Evolutionary conservation across 2,888 invertebrate species (phyloP).

Genomic region (Amphipyra berbera): DNA sequence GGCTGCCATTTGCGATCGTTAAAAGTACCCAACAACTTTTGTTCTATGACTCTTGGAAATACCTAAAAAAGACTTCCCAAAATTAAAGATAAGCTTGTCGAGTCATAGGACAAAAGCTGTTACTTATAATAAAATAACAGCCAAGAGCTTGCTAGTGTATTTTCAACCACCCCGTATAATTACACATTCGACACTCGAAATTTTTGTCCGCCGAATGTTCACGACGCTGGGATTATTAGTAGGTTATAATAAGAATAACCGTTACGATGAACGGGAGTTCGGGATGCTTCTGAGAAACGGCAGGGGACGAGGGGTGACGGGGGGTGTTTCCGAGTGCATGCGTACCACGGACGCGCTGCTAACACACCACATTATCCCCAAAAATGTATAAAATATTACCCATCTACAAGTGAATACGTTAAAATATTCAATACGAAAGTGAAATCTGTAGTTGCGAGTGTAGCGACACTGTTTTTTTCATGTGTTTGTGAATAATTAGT

Average conservation of each 20-base stretch:
- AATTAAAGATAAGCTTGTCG: no score
- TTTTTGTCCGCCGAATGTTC: conserved; percentile 6
- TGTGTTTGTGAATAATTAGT: conserved; percentile 33
- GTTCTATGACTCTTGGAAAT: no score
- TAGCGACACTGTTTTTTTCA: conserved; percentile 26
- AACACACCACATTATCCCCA: conserved; percentile 28
- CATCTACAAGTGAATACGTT: conserved; percentile 32
- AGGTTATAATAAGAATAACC: conserved; percentile 81
- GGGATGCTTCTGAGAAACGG: conserved; percentile 68
- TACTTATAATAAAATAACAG: no score
- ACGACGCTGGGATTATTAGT: conserved; percentile 44
- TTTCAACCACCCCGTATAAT: no score
- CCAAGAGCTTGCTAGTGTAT: no score
- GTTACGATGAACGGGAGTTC: conserved; percentile 67
- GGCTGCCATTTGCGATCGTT: no score
- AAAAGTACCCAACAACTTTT: no score
- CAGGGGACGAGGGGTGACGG: conserved; percentile 28
- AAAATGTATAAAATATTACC: conserved; percentile 41
- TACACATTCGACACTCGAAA: no score
- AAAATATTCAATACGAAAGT: conserved; percentile 52
- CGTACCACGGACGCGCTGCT: conserved; percentile 49
- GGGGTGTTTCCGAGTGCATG: conserved; percentile 48
- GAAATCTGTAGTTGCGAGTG: conserved; percentile 29
- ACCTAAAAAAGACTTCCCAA: no score
- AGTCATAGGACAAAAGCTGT: no score